Evolutionary conservation across 2,888 invertebrate species (phyloP).

Genomic region (Heliothis peltigera): DNA sequence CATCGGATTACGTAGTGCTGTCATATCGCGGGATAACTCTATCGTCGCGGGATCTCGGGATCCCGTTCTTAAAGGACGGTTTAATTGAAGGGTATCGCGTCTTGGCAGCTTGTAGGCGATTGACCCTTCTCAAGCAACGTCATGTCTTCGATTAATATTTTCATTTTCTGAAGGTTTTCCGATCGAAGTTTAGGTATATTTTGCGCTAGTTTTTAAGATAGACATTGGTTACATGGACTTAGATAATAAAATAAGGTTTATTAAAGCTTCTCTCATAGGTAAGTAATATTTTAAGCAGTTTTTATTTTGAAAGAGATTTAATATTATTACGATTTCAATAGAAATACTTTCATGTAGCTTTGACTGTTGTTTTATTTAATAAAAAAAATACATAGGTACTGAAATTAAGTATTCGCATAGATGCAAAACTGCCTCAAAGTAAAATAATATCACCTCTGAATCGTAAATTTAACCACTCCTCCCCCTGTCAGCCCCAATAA

Average conservation of each 20-base stretch:
- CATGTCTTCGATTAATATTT: conserved; percentile 40
- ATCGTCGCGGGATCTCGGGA: conserved; percentile 30
- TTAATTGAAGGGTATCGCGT: conserved; percentile 52
- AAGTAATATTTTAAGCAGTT: not conserved
- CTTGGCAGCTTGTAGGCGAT: conserved; percentile 25
- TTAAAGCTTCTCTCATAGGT: conserved; percentile 13
- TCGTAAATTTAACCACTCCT: not conserved
- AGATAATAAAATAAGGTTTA: conserved; percentile 23
- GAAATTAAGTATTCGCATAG: too few relatives aligned
- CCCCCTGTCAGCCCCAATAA: not conserved
- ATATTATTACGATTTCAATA: too few relatives aligned
- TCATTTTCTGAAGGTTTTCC: conserved; percentile 28
- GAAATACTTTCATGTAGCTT: too few relatives aligned
- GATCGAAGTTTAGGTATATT: conserved; percentile 12
- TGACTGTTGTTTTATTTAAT: too few relatives aligned
- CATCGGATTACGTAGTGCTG: conserved; percentile 42
- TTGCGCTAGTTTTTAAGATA: conserved; percentile 28
- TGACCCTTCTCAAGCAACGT: conserved; percentile 56
- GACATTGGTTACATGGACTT: conserved; percentile 25
- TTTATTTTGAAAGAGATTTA: not conserved
- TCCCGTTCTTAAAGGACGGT: conserved; percentile 36
- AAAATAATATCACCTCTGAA: not conserved
- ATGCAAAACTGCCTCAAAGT: too few relatives aligned
- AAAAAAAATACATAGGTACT: too few relatives aligned
- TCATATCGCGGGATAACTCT: conserved; percentile 35